Base-by-base conservation (phyloP, 30 jellyfish, hydroid and myxozoan genomes). In the Chironex yamaguchii region DNA sequence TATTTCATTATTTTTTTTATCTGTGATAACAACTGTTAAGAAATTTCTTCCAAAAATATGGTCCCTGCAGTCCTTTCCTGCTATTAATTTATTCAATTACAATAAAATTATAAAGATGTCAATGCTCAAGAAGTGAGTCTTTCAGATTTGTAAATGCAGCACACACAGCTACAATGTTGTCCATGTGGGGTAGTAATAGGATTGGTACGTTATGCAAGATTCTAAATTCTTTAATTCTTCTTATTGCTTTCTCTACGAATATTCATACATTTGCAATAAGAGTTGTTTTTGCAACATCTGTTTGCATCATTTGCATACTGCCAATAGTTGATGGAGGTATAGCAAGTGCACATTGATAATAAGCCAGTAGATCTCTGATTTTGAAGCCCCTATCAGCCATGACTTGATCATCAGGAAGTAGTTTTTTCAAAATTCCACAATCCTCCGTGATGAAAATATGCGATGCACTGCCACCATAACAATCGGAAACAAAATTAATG, bases 311-410 rank as follows among this genome's bases (percentile, higher is more conserved):
- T 42, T 82, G 92, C 65, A 48, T 4, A 24, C 21, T 24, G 20
- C 53, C 34, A 0, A 13, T 26, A 21, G 26, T 72, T 4, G 62
- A 6, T 1, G 95, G 91, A 32, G 95, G 90, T 3, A 84, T 70
- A 67, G 83, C 27, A 50, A 84, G 51, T 24, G 81, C 20, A 29
- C 91, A 62, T 35, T 65, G 80, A 21, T 81, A 33, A 24, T 28
- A 64, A 11, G 72, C 52, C 21, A 81, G 49, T 11, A 3, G 22
- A 26, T 71, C 95, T 52, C 35, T 30, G 13, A 84, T 84, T 48
- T 28, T 70, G 2, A 84, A 71, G 17, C 95, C 95, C 53, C 95
- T 29, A 73, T 84, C 90, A 1, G 95, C 91, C 95, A 84, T 84
- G 11, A 84, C 85, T 51, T 71, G 83, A 58, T 84, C 85, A 71